Evolutionary conservation across 2,113 vertebrate species (phyloP), one percentile per base, ranked within the genome.

Genomic region (Pao palembangensis): DNA sequence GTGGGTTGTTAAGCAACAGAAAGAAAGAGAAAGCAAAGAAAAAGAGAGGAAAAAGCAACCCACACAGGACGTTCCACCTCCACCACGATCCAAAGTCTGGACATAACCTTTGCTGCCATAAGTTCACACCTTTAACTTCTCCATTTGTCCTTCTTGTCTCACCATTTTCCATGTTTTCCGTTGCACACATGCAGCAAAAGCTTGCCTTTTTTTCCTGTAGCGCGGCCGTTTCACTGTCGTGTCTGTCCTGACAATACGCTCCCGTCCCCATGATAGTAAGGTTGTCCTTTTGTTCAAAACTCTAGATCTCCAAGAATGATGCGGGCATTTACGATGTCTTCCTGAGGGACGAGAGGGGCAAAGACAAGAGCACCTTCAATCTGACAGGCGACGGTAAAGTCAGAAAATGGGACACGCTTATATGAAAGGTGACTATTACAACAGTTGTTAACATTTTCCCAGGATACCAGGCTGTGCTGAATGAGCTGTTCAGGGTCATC

Each of bases 401-500:
- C 15, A 11, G 34, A 38, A 38, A 38, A 10, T 43, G 46, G 21
- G 18, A 38, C 28, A 25, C 14, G 28, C 16, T 17, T 2, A 46
- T 51, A 46, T 49, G 15, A 17, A 46, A 21, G 10, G 19, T 43
- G 3, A 66, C 48, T 49, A 25, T 49, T 20, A 59, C 8, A 25
- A 59, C 61, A 57, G 69, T 64, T 59, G 8, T 12, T 67, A 11
- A n/a, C 46, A 11, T 69, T 73, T 55, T 38, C 47, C 53, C 89
- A 99, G 97, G 93, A 85, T 98, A 96, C 88, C 90, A 93, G 76
- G 92, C 95, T 58, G 88, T 99, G 64, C 93, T 98, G 93, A 93
- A 88, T 62, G 96, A 96, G 91, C 90, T 99, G 47, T 99, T 96
- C 89, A 94, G 88, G 86, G 90, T 89, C 78, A 97, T 98, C 84